Evolutionary conservation across 2,888 invertebrate genomes (phyloP).

Genomic region (Lepidochrysops patricia): DNA sequence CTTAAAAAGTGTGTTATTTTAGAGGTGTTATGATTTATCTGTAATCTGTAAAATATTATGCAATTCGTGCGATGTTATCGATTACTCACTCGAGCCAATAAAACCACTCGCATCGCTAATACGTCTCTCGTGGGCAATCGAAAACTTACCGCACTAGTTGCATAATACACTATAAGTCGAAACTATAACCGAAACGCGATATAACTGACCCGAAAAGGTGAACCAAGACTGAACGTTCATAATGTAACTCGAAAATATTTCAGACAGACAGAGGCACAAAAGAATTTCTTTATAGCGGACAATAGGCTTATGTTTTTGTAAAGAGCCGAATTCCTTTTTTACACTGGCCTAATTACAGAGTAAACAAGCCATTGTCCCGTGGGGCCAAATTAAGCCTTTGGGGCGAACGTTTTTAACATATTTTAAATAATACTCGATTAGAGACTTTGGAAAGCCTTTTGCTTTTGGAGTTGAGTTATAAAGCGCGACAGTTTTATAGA

Average conservation of each 20-base stretch:
- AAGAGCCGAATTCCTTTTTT: slow-evolving; percentile 10
- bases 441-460: not conserved
- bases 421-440: not conserved
- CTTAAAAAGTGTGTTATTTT: too few relatives aligned
- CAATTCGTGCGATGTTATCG: too few relatives aligned
- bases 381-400: not conserved
- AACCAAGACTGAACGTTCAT: not conserved
- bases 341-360: slow-evolving; percentile 2
- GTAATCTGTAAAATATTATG: too few relatives aligned
- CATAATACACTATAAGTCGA: too few relatives aligned
- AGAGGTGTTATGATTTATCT: too few relatives aligned
- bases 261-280: not conserved
- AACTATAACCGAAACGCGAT: not conserved
- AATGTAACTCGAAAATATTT: not conserved
- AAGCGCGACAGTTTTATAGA: too few relatives aligned
- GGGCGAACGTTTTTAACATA: not conserved
- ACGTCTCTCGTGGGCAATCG: too few relatives aligned
- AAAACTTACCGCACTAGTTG: too few relatives aligned
- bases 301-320: slow-evolving; percentile 6
- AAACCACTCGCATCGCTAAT: too few relatives aligned
- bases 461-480: not conserved
- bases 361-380: slow-evolving; percentile 11
- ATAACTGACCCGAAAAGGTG: not conserved
- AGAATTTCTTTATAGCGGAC: not conserved
- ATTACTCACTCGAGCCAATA: too few relatives aligned